Evolutionary conservation across 2,113 vertebrate species (phyloP).

Genomic region (Antechinus stuartii): DNA sequence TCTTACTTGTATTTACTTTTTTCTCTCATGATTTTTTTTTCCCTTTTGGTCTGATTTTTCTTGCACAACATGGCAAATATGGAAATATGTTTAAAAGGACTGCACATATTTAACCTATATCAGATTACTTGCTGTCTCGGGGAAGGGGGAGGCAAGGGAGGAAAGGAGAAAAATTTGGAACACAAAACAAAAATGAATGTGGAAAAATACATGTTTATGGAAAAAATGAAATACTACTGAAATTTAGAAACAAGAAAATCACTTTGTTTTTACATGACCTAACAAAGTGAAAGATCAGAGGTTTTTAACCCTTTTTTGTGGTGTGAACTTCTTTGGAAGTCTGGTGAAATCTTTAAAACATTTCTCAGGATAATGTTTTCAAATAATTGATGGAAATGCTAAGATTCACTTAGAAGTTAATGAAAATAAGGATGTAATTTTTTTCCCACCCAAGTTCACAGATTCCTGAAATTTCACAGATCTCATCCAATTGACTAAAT

Average conservation of each 20-base stretch:
- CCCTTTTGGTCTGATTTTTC: too few species aligned
- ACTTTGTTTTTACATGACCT: background rate
- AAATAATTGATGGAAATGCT: background rate
- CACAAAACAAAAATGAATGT: too few species aligned
- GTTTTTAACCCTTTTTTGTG: background rate
- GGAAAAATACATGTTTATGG: too few species aligned
- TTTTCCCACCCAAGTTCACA: slow-evolving; percentile 14
- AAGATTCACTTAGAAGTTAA: background rate
- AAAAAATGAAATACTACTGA: too few species aligned
- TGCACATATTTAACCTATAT: too few species aligned
- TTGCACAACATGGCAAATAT: too few species aligned
- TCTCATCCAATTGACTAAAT: background rate
- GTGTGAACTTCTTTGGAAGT: background rate
- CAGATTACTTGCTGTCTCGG: too few species aligned
- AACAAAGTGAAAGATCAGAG: background rate
- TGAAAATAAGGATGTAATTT: slow-evolving; percentile 1
- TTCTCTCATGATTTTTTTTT: too few species aligned
- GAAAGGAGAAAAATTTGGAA: too few species aligned
- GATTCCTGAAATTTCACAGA: slow-evolving; percentile 18
- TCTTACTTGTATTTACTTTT: too few species aligned
- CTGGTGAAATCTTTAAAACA: background rate
- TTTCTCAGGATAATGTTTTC: background rate
- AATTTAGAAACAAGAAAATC: background rate
- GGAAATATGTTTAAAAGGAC: too few species aligned
- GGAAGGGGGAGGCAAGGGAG: too few species aligned